Evolutionary conservation across 2,888 invertebrate genomes (phyloP).

Genomic region (Erebia aethiops): DNA sequence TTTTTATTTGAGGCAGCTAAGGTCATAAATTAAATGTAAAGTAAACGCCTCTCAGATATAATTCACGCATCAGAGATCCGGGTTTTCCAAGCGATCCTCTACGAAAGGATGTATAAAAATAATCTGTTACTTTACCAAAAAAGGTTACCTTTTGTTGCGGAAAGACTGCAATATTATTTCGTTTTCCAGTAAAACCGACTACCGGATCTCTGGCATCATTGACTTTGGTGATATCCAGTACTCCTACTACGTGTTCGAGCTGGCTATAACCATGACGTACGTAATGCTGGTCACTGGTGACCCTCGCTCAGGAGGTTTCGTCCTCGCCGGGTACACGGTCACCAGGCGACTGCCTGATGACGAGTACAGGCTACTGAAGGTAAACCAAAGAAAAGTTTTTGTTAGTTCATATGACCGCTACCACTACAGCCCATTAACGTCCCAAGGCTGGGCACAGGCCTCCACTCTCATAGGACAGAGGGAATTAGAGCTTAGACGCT

Average conservation of each 20-base stretch:
- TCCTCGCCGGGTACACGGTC: conserved; percentile 90
- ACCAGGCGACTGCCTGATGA: conserved; percentile 81
- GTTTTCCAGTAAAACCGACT: conserved; percentile 66
- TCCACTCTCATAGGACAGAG: no score
- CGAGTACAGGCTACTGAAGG: conserved; percentile 87
- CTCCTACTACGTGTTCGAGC: conserved; percentile 90
- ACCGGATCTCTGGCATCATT: conserved; percentile 87
- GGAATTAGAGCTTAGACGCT: no score
- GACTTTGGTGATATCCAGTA: conserved; percentile 94
- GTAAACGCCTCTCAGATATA: no score
- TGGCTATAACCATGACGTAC: conserved; percentile 92
- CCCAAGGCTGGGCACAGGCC: no score
- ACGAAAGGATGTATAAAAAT: background rate
- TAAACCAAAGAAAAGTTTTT: conserved; percentile 47
- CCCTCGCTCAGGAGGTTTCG: conserved; percentile 84
- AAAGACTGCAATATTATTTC: background rate
- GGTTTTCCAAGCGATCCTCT: no score
- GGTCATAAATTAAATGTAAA: no score
- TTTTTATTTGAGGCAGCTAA: no score
- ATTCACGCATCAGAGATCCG: no score
- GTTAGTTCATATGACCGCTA: no score
- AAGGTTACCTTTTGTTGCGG: no score
- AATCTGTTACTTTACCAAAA: no score
- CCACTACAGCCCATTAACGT: no score
- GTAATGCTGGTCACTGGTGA: conserved; percentile 87